Conservation (phyloP, 1,140 invertebrate genomes). For the Ptiloglossa arizonensis region DNA sequence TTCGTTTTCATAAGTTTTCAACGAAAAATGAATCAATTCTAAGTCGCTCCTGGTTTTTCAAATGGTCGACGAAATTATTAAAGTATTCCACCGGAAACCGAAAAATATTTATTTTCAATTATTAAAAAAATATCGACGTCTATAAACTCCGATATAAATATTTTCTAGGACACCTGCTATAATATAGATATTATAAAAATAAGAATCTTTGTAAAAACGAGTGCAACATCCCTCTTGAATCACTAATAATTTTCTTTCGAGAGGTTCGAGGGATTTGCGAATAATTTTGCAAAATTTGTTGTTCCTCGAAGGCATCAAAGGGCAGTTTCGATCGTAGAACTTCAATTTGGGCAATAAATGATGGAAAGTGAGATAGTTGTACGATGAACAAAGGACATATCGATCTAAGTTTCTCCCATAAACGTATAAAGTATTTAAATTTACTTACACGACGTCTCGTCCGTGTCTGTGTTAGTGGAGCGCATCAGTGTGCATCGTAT, state of each 20-base stretch:
- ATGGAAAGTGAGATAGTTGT: background rate
- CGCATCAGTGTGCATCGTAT: constrained; percentile 38
- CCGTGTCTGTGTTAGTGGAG: constrained; percentile 38
- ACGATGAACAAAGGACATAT: background rate
- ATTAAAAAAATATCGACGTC: too few relatives aligned
- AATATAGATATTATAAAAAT: too few relatives aligned
- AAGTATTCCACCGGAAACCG: too few relatives aligned
- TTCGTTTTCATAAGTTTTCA: too few relatives aligned
- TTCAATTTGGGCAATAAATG: background rate
- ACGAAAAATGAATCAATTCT: too few relatives aligned
- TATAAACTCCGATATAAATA: too few relatives aligned
- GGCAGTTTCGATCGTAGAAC: background rate
- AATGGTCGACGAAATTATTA: too few relatives aligned
- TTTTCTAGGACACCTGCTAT: too few relatives aligned
- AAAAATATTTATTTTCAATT: too few relatives aligned
- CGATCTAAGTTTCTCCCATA: background rate
- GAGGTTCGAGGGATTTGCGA: background rate
- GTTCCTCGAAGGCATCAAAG: background rate
- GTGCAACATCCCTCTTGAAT: too few relatives aligned
- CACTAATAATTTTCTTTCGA: background rate
- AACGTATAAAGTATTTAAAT: constrained; percentile 9
- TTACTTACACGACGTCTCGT: constrained; percentile 55
- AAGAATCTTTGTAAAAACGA: too few relatives aligned
- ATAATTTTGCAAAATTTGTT: background rate
- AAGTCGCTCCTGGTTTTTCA: too few relatives aligned